Base-by-base conservation (phyloP, 2,888 invertebrate species). In the Trachelus iudaicus region DNA sequence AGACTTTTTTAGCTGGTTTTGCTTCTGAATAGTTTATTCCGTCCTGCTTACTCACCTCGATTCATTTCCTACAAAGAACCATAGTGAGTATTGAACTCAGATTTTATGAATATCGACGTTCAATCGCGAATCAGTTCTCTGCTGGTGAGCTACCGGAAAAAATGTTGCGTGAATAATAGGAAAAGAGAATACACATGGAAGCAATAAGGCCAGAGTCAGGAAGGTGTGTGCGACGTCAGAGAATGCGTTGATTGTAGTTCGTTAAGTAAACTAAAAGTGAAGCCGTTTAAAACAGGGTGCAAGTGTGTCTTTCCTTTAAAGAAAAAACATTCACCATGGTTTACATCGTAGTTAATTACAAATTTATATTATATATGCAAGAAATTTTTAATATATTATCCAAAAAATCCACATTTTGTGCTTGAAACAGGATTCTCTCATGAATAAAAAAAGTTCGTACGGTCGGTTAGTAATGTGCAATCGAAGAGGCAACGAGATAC, bases 1-100 rank as follows among this genome's bases (percentile, higher is more conserved):
- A 71, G 33, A 33, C 9, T 33, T 71, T 71, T 71, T 71, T 71
- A 71, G 71, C 71, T 71, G 71, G 40, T 56, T 71, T 33, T 71
- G 31, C 71, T 71, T 33, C n/a, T 71, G 71, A 71, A 71, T 71
- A 71, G 13, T 71, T 15, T 33, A 71, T 71, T 71, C 9, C 31
- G 13, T 33, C 71, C 33, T 71, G 12, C 71, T 71, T 71, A 31
- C 31, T 71, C 71, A 71, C 9, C 71, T 30, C 40, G 40, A 6
- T 56, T 40, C 40, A 40, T 40, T 56, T 23, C 40, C 23, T 34
- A 56, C 40, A 2, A 56, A 56, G 40, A 56, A 23, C 15, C 40
- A 56, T 23, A 71, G 31, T 33, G 31, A 31, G 71, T n/a, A 23
- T 31, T 71, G 12, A 15, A 3, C 15, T 71, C 71, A 71, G 31